These are phyloP conservation scores for Dromius quadrimaculatus DNA, from an alignment of 2,888 invertebrate genomes.

Conservation along the genomic window DNA sequence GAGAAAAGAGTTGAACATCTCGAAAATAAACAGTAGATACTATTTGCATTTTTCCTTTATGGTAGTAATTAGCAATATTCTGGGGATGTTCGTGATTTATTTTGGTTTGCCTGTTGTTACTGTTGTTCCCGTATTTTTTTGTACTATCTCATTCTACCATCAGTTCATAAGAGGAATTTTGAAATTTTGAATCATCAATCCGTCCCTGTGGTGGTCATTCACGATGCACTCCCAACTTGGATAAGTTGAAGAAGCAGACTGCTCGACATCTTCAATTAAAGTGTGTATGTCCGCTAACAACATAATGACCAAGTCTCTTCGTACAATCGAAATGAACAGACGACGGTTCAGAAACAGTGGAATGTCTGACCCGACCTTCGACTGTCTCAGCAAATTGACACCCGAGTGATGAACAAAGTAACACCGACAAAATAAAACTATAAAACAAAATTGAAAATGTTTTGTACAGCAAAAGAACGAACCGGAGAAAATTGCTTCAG, in stretches of 20 bases:
- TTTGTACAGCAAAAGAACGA: no score
- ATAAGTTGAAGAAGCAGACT: conserved; percentile 15
- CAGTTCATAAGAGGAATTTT: background rate
- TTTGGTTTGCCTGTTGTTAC: background rate
- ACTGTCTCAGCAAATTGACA: conserved; percentile 41
- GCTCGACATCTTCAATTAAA: conserved; percentile 20
- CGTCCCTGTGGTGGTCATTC: no score
- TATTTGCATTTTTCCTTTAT: no score
- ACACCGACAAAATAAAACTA: no score
- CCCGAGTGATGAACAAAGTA: conserved; percentile 34
- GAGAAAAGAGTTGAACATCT: no score
- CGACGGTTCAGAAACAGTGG: conserved; percentile 26
- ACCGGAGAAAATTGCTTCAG: no score
- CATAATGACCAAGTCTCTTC: conserved; percentile 26
- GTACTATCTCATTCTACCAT: background rate
- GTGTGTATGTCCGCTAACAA: conserved; percentile 24
- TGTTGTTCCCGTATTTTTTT: background rate
- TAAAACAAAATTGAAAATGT: no score
- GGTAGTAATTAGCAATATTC: no score
- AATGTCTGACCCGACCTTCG: conserved; percentile 35
- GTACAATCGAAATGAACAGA: conserved; percentile 37
- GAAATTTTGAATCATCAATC: no score
- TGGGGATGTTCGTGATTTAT: background rate
- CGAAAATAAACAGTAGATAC: no score
- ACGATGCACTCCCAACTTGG: conserved; percentile 26